These are phyloP conservation scores for Dysidea cf. avara DNA, from an alignment of 37 sponge, comb jelly and placozoan species.

Conservation along the genomic window DNA sequence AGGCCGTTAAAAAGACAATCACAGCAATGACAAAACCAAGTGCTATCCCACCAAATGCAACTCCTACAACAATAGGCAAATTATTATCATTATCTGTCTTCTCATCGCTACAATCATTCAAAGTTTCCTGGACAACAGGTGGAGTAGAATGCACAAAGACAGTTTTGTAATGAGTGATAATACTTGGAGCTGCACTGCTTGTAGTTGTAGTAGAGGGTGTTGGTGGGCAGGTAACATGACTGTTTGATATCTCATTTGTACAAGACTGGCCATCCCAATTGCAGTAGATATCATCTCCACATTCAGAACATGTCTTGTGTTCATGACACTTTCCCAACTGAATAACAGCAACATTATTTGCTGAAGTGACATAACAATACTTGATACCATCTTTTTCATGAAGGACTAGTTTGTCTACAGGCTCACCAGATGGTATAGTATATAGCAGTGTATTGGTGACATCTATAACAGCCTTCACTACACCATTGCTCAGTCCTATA, in stretches of 20 bases:
- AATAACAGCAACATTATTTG: constrained; percentile 1
- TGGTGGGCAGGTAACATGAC: background rate
- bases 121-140: no score
- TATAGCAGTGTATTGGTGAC: background rate
- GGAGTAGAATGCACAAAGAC: no score
- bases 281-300: constrained; percentile 66
- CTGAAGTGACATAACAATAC: constrained; percentile 36
- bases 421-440: background rate
- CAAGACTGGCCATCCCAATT: constrained; percentile 21
- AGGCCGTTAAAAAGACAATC: constrained; percentile 5
- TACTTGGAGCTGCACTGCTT: background rate
- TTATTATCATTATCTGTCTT: no score
- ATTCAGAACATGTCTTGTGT: constrained; percentile 32
- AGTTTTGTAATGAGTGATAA: no score
- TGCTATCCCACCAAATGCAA: constrained; percentile 41
- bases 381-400: constrained; percentile 3
- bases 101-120: no score
- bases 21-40: constrained; percentile 36
- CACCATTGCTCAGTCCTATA: constrained; percentile 17
- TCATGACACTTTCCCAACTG: constrained; percentile 33
- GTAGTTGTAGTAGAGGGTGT: constrained; percentile 1
- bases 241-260: background rate
- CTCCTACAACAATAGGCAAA: constrained; percentile 19
- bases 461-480: constrained; percentile 20
- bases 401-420: constrained; percentile 17